phyloP scores from a whole-genome alignment of 1,140 invertebrate species.

The Solenopsis fugax region DNA sequence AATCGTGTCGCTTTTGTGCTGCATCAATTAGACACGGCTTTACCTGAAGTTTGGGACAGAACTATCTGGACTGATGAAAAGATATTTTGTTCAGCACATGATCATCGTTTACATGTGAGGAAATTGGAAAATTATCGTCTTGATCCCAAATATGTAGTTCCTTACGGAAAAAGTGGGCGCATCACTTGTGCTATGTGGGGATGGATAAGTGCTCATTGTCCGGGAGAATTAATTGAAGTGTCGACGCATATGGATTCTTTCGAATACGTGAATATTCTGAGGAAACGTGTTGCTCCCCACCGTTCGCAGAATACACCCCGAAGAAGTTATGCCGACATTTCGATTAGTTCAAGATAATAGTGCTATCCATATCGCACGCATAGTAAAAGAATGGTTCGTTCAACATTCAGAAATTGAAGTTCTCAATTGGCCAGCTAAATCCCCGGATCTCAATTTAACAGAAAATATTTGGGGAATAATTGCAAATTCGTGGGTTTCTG shows the following conservation, averaged over 20 bases:
- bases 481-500: not conserved
- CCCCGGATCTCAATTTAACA: conserved; percentile 2
- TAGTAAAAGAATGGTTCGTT: not conserved
- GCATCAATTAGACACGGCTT: not conserved
- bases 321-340: conserved; percentile 1
- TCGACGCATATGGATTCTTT: too few species aligned
- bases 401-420: not conserved
- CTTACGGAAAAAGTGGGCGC: too few species aligned
- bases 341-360: conserved; percentile 11
- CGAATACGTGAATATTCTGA: too few species aligned
- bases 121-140: too few species aligned
- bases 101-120: too few species aligned
- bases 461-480: conserved; percentile 5
- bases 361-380: not conserved
- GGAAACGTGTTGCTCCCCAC: too few species aligned
- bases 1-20: not conserved
- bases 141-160: too few species aligned
- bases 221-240: too few species aligned
- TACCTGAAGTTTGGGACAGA: not conserved
- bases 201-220: too few species aligned
- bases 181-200: too few species aligned
- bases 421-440: not conserved
- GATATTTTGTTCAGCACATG: too few species aligned
- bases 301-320: too few species aligned
- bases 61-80: not conserved